phyloP scores from a whole-genome alignment of 1,140 invertebrate genomes.

The Drosophila lacertosa region DNA sequence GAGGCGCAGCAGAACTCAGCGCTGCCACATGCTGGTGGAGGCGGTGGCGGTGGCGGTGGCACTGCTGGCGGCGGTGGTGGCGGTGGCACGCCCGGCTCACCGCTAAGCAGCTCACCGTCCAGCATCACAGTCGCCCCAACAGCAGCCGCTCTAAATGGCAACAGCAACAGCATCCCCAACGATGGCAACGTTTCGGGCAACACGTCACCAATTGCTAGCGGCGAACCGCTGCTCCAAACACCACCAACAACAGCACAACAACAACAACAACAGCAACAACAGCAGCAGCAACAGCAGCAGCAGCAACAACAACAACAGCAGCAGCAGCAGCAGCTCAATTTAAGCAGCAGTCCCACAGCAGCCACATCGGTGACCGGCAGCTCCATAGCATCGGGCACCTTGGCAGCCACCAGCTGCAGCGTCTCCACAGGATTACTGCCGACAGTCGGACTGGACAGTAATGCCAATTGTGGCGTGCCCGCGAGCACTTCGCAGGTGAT shows the following conservation, averaged over 20 bases:
- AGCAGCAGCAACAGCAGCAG: conserved; percentile 41
- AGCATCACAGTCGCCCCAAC: conserved; percentile 69
- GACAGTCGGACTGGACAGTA: conserved; percentile 59
- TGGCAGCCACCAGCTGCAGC: conserved; percentile 69
- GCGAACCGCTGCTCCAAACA: conserved; percentile 68
- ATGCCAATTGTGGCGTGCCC: conserved; percentile 58
- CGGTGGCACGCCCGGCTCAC: conserved; percentile 53
- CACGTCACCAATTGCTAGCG: conserved; percentile 70
- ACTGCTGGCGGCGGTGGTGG: conserved; percentile 31
- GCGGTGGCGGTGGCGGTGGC: conserved; percentile 46
- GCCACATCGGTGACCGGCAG: conserved; percentile 74
- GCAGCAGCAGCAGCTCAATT: conserved; percentile 42
- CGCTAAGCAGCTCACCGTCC: conserved; percentile 73
- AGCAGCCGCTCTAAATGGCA: conserved; percentile 72
- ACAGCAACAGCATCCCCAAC: conserved; percentile 48
- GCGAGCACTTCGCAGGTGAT: conserved; percentile 77
- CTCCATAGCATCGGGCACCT: conserved; percentile 68
- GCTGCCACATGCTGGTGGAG: conserved; percentile 60
- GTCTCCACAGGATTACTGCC: conserved; percentile 55
- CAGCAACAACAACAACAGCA: conserved; percentile 9
- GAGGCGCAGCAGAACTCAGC: conserved; percentile 73
- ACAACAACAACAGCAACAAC: conserved; percentile 49
- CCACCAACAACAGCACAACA: conserved; percentile 59
- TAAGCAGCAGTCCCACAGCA: conserved; percentile 44
- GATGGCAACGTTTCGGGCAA: conserved; percentile 68